These are phyloP conservation scores for Euplexia lucipara DNA, from an alignment of 2,888 invertebrate genomes.

Conservation along the genomic window DNA sequence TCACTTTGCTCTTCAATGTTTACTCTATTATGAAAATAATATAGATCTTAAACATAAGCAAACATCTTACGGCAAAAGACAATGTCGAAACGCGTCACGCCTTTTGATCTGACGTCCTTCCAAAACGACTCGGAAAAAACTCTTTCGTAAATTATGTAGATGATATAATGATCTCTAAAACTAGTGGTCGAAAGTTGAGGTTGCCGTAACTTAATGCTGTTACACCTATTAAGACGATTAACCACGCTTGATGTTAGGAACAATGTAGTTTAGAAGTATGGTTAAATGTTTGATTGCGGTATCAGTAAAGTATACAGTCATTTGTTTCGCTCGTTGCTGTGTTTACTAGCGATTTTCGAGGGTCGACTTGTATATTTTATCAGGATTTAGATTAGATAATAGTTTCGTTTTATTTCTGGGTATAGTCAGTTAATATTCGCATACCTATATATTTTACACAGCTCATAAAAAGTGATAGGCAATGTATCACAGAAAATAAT, in stretches of 20 bases:
- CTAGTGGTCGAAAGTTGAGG: constrained; percentile 57
- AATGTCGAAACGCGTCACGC: constrained; percentile 82
- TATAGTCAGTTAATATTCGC: constrained; percentile 3
- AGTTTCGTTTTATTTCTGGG: constrained; percentile 12
- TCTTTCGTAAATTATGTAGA: constrained; percentile 71
- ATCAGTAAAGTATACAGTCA: constrained; percentile 60
- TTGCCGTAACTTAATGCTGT: constrained; percentile 65
- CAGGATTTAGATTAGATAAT: constrained; percentile 50
- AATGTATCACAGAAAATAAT: constrained; percentile 10
- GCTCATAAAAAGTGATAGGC: constrained; percentile 6
- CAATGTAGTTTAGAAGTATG: constrained; percentile 68
- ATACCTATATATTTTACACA: constrained; percentile 4
- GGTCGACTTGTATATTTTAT: constrained; percentile 24
- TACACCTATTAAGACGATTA: constrained; percentile 82
- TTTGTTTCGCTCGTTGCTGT: constrained; percentile 42
- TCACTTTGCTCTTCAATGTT: constrained; percentile 11
- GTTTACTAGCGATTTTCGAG: constrained; percentile 19
- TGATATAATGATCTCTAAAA: constrained; percentile 66
- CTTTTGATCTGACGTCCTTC: constrained; percentile 76
- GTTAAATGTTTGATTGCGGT: constrained; percentile 67
- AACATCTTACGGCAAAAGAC: constrained; percentile 49
- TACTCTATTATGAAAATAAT: neutral
- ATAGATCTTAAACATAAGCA: constrained; percentile 32
- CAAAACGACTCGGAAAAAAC: constrained; percentile 74
- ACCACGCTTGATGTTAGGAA: constrained; percentile 80